A percentile compares a stretch with the other conserved stretches of the same genome.
These are phyloP conservation scores for Vanessa tameamea DNA, from an alignment of 1,140 invertebrate genomes.

Conservation along the genomic window DNA sequence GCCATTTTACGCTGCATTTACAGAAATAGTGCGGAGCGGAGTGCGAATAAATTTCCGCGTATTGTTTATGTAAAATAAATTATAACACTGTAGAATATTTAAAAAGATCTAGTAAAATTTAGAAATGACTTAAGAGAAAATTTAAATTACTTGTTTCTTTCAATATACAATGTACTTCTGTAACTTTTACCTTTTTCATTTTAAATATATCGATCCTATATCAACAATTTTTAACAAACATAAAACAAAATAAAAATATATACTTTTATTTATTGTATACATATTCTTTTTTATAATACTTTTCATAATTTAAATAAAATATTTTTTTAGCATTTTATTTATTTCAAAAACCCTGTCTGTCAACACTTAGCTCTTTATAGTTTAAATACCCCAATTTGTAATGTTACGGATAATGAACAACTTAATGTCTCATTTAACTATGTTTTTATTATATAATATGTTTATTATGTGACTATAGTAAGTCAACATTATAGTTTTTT, in stretches of 20 bases:
- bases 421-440: slow-evolving; percentile 25
- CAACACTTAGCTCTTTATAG: not conserved
- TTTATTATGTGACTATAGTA: not conserved
- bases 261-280: too few species aligned
- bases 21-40: slow-evolving; percentile 51
- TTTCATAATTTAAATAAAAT: too few species aligned
- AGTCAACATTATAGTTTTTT: too few species aligned
- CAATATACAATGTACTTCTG: too few species aligned
- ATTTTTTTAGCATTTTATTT: too few species aligned
- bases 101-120: not conserved
- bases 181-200: too few species aligned
- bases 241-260: too few species aligned
- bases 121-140: not conserved
- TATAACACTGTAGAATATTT: slow-evolving; percentile 34
- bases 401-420: slow-evolving; percentile 39
- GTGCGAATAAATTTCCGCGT: slow-evolving; percentile 53
- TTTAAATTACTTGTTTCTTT: not conserved
- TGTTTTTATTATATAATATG: not conserved
- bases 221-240: too few species aligned
- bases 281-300: too few species aligned
- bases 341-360: too few species aligned
- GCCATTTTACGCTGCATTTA: slow-evolving; percentile 49
- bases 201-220: too few species aligned
- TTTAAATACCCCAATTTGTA: slow-evolving; percentile 38
- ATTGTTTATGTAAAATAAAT: slow-evolving; percentile 55